phyloP scores from a whole-genome alignment of 2,888 invertebrate species.

The Sesamia inferens region DNA sequence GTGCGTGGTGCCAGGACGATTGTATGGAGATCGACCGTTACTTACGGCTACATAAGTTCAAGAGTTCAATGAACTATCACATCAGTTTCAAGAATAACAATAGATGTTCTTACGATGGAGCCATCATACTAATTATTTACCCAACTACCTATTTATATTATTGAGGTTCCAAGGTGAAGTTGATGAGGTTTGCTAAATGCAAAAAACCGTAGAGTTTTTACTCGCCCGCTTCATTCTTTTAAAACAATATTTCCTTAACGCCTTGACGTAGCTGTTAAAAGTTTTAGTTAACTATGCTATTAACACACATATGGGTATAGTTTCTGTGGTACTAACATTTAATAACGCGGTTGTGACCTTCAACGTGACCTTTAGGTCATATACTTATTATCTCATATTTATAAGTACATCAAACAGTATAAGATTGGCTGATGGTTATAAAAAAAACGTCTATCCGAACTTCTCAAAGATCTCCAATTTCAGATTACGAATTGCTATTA shows the following conservation, averaged over 20 bases:
- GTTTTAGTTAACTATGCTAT: slow-evolving; percentile 11
- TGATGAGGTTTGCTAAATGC: background rate
- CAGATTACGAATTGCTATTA: background rate
- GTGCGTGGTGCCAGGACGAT: slow-evolving; percentile 64
- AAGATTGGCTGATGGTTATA: slow-evolving; percentile 3
- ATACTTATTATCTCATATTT: slow-evolving; percentile 1
- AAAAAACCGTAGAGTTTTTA: background rate
- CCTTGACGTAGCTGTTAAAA: slow-evolving; percentile 1
- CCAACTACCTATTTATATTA: slow-evolving; percentile 14
- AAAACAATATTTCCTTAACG: background rate
- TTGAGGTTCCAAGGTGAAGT: slow-evolving; percentile 35
- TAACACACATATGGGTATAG: background rate
- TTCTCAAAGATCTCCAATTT: background rate
- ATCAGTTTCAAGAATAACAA: slow-evolving; percentile 53
- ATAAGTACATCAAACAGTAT: slow-evolving; percentile 5
- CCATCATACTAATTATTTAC: slow-evolving; percentile 18
- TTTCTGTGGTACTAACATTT: slow-evolving; percentile 8
- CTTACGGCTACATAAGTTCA: slow-evolving; percentile 62
- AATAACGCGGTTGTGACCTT: background rate
- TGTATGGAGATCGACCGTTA: slow-evolving; percentile 70
- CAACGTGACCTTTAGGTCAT: slow-evolving; percentile 7
- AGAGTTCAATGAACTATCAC: slow-evolving; percentile 74
- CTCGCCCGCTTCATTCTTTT: background rate
- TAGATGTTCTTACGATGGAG: slow-evolving; percentile 18
- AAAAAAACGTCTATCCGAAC: background rate